phyloP scores from a whole-genome alignment of 2,888 invertebrate species.

The Aspidiotus rigidus region DNA sequence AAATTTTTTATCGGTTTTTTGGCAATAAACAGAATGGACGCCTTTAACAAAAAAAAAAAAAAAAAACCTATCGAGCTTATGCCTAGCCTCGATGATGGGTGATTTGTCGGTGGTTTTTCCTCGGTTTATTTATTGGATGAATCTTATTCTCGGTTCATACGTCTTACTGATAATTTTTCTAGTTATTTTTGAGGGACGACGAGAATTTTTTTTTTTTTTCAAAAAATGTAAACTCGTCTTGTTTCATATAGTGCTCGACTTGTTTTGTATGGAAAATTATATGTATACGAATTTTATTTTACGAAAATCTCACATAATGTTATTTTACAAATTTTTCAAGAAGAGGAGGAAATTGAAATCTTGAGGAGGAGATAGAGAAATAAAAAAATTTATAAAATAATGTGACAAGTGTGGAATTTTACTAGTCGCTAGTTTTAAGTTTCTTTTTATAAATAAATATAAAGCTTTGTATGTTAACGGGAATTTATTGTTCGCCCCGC shows the following conservation, averaged over 20 bases:
- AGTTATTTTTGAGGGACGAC: neutral
- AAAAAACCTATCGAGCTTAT: too few relatives aligned
- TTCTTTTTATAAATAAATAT: neutral
- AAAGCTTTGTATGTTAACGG: neutral
- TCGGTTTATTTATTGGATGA: too few relatives aligned
- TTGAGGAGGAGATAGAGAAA: constrained; percentile 16
- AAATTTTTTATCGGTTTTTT: too few relatives aligned
- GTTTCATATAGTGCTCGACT: too few relatives aligned
- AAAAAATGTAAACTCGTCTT: neutral
- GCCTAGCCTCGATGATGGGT: too few relatives aligned
- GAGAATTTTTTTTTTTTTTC: neutral
- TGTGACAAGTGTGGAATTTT: constrained; percentile 27
- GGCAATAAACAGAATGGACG: too few relatives aligned
- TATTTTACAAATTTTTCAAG: constrained; percentile 11
- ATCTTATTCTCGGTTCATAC: too few relatives aligned
- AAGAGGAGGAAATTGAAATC: neutral
- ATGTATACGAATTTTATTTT: constrained; percentile 3
- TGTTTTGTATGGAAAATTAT: too few relatives aligned
- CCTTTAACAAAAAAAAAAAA: too few relatives aligned
- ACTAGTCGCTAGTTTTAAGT: constrained; percentile 33
- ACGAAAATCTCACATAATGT: neutral
- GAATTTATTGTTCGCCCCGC: neutral
- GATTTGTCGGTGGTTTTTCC: too few relatives aligned
- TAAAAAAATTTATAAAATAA: too few relatives aligned
- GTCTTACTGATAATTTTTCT: too few relatives aligned